Percentiles rank a stretch among this genome's conserved stretches.
These are phyloP conservation scores for Hippopotamyrus pictus DNA, from an alignment of 2,797 vertebrate genomes.

Conservation along the genomic window DNA sequence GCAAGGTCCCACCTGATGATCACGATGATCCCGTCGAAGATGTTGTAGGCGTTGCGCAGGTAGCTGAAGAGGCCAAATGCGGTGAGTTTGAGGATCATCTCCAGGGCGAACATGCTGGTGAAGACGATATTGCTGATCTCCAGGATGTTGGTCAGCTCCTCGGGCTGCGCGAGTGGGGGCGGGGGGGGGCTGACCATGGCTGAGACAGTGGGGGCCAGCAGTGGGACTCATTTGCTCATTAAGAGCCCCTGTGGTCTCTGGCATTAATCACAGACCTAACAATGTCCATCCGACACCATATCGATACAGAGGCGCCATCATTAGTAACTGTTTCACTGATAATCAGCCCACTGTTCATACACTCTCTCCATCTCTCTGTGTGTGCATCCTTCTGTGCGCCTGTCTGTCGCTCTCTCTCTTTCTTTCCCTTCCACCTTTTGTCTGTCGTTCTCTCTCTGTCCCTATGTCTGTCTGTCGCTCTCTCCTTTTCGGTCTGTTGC, in stretches of 20 bases:
- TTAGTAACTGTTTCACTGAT: not conserved
- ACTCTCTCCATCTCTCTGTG: not conserved
- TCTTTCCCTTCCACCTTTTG: too few species aligned
- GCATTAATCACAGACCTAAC: not conserved
- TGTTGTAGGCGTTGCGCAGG: constrained; percentile 81
- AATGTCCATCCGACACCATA: not conserved
- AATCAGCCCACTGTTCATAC: not conserved
- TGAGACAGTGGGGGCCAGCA: not conserved
- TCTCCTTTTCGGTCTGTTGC: not conserved
- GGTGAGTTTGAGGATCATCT: constrained; percentile 82
- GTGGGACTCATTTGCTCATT: not conserved
- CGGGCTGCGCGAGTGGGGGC: constrained; percentile 58
- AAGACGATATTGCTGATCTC: constrained; percentile 85
- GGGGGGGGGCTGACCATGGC: not conserved
- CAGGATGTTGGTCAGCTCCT: constrained; percentile 77
- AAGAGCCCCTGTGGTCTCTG: not conserved
- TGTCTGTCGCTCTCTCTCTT: not conserved
- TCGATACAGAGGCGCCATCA: not conserved
- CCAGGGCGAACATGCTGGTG: constrained; percentile 82
- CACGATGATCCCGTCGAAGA: constrained; percentile 74
- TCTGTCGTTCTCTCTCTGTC: too few species aligned
- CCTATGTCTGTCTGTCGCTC: not conserved
- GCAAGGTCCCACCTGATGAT: constrained; percentile 69
- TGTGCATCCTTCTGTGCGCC: not conserved
- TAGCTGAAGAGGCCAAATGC: constrained; percentile 81